Evolutionary conservation across 2,113 vertebrate genomes (phyloP).

Genomic region (Pituophis catenifer): DNA sequence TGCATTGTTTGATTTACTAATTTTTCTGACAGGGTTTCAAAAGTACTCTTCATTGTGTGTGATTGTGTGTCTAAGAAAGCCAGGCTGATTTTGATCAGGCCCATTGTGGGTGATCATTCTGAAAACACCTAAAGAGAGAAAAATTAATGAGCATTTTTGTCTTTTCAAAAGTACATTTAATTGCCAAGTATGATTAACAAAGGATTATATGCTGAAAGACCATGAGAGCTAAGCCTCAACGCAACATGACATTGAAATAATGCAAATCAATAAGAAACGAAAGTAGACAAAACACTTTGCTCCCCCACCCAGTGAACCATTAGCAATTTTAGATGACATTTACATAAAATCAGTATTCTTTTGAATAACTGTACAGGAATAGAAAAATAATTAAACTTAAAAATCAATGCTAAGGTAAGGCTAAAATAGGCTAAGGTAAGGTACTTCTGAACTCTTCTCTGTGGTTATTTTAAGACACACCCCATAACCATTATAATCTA

Average conservation of each 20-base stretch:
- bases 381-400: not conserved
- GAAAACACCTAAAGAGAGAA: not conserved
- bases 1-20: not conserved
- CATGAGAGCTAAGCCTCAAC: not conserved
- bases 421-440: not conserved
- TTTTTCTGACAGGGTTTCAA: not conserved
- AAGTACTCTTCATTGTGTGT: conserved; percentile 4
- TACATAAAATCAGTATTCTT: not conserved
- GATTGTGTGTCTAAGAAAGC: not conserved
- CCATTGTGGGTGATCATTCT: conserved; percentile 16
- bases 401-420: not conserved
- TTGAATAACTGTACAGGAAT: not conserved
- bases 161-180: conserved; percentile 15
- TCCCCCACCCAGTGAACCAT: not conserved
- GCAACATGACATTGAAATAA: not conserved
- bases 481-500: not conserved
- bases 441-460: not conserved
- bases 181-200: not conserved
- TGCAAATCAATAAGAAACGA: not conserved
- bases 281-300: not conserved
- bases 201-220: not conserved
- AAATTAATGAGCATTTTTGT: not conserved
- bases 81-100: not conserved
- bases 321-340: not conserved
- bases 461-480: not conserved